Base-by-base conservation (phyloP, 1,140 invertebrate genomes). In the Saxidomus purpurata region DNA sequence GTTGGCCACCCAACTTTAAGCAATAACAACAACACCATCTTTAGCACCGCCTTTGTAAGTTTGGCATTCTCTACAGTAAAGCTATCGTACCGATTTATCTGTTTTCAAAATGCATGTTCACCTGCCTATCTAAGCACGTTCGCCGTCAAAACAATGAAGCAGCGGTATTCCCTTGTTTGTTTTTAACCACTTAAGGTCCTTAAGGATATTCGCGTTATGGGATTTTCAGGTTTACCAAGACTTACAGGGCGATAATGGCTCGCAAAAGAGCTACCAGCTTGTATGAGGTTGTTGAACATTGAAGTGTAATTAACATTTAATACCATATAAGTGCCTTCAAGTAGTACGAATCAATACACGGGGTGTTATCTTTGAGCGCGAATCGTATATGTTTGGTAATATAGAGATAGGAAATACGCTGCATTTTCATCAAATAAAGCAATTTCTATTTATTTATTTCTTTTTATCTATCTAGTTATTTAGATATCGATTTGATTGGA, bases 221-320 rank as follows among this genome's bases (percentile, higher is more conserved):
- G 55, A 36, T 84, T 69, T 71, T 52, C 40, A 49, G 61, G 82
- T 84, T 67, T 71, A 47, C 17, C 22, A n/a, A 47, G 47, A 38
- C 28, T 49, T 84, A 84, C 61, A 84, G 38, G 82, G 25, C 25
- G 47, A 71, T 69, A 69, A 84, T 69, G 47, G 61, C 61, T 22
- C 61, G 38, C 63, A 52, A 71, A 59, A 47, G 63, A 61, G 40
- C 82, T 71, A 49, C 61, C 40, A 84, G 22, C 38, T 47, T 67
- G 80, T 67, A 28, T 0, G 6, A 28, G 36, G 63, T 49, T 28
- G 43, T 43, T 34, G 63, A 84, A 84, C 84, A 86, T 59, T 77
- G 55, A 76, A 77, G 43, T 76, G 28, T 86, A 86, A 86, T 86
- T 86, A 86, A 86, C 71, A 52, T 59, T 55, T 61, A 86, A 61